Evolutionary conservation across 2,797 vertebrate species (phyloP), one percentile per base, ranked within the genome.

Genomic region (Crenichthys baileyi): DNA sequence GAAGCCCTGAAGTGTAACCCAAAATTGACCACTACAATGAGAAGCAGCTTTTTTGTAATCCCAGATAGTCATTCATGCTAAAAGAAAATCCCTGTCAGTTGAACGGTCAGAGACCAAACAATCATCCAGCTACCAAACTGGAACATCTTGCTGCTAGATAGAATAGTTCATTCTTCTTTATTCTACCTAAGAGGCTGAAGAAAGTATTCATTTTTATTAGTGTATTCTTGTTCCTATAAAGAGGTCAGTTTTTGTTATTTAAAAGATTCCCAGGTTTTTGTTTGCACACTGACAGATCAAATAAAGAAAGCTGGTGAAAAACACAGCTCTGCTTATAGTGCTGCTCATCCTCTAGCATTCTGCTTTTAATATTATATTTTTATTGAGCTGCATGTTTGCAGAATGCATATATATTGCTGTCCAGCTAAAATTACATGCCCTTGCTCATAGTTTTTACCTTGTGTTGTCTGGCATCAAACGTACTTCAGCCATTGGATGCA

Each of bases 61-160:
- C 75, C 84, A 88, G 86, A 90, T 85, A 79, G 82, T 56, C n/a
- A 53, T 76, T 77, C 36, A 77, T 76, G 68, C 61, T 36, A 0
- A 2, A 5, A 63, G 46, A 71, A 75, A 50, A 70, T 70, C 67
- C 13, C 12, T 70, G 9, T 26, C 44, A 46, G 16, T 26, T 46
- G 44, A 51, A 70, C 60, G 50, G 73, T 77, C 67, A 13, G 73
- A 76, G 44, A 70, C 67, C 67, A 70, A 22, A 73, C 41, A 53
- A 12, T 65, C 20, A 18, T 41, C 73, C 12, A 8, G 12, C 76
- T 1, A 16, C 56, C 39, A 61, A 53, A 51, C 50, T 24, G 24
- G 24, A 46, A 46, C 11, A 44, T 24, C 15, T 46, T 70, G 41
- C 12, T n/a, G 24, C 11, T n/a, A 5, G 1, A 44, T n/a, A 44